Percentiles rank a stretch among this genome's conserved stretches.
Conservation (phyloP, 2,113 vertebrate species). For the Trachemys scripta region DNA sequence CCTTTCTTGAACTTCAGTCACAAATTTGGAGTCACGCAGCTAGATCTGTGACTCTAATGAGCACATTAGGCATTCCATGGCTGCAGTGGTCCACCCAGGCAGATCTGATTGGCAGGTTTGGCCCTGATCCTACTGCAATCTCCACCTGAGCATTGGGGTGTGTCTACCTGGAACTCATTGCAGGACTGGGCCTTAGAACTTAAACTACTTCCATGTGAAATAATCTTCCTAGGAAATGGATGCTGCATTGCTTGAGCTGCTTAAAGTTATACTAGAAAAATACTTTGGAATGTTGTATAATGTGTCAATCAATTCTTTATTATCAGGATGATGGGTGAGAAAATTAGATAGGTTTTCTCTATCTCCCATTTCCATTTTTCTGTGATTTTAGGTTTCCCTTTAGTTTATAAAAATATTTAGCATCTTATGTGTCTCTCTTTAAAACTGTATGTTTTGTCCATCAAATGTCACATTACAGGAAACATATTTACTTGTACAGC, state of each 20-base stretch:
- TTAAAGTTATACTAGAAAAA: neutral
- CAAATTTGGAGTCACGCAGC: neutral
- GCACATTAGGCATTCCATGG: fast-evolving
- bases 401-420: neutral
- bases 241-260: neutral
- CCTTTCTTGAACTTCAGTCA: neutral
- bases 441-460: neutral
- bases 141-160: neutral
- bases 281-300: neutral
- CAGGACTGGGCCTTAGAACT: neutral
- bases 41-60: neutral
- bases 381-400: neutral
- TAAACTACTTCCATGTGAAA: fast-evolving
- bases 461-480: neutral
- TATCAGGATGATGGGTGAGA: neutral
- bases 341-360: neutral
- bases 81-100: neutral
- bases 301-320: neutral
- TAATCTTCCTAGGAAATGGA: neutral
- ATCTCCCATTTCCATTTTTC: neutral
- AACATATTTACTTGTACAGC: neutral
- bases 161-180: fast-evolving
- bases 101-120: neutral
- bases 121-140: neutral
- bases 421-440: neutral